phyloP scores from a whole-genome alignment of 2,888 invertebrate species.

The Caenorhabditis afra region DNA sequence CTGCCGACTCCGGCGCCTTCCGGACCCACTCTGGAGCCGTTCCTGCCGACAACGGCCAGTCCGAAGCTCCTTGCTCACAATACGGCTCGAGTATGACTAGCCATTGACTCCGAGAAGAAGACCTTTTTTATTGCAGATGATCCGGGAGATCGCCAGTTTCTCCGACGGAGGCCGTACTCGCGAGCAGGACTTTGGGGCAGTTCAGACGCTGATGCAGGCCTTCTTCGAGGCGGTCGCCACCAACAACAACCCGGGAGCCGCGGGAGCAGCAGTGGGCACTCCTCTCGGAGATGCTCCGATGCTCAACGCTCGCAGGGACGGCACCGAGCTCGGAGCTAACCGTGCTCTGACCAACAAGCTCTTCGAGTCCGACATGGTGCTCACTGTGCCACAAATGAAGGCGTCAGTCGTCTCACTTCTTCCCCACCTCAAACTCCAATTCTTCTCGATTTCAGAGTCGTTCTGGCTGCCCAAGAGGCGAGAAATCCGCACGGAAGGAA shows the following conservation, averaged over 20 bases:
- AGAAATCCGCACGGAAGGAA: slow-evolving; percentile 44
- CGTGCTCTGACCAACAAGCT: slow-evolving; percentile 75
- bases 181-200: slow-evolving; percentile 66
- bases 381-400: slow-evolving; percentile 76
- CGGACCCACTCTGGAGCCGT: slow-evolving; percentile 52
- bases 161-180: slow-evolving; percentile 56
- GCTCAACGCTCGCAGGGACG: slow-evolving; percentile 69
- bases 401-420: slow-evolving; percentile 51
- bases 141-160: slow-evolving; percentile 65
- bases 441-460: slow-evolving; percentile 42
- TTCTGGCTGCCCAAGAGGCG: slow-evolving; percentile 61
- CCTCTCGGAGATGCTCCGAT: slow-evolving; percentile 59
- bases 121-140: slow-evolving; percentile 54
- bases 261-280: slow-evolving; percentile 23
- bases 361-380: slow-evolving; percentile 78
- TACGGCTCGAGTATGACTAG: slow-evolving; percentile 58
- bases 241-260: slow-evolving; percentile 34
- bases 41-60: slow-evolving; percentile 52
- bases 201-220: slow-evolving; percentile 74
- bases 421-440: not conserved
- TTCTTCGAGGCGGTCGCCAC: slow-evolving; percentile 71
- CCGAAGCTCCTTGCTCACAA: slow-evolving; percentile 68
- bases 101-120: not conserved
- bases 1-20: slow-evolving; percentile 35
- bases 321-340: slow-evolving; percentile 77